These are phyloP conservation scores for Etheostoma perlongum DNA, from an alignment of 2,797 vertebrate species.

Conservation along the genomic window DNA sequence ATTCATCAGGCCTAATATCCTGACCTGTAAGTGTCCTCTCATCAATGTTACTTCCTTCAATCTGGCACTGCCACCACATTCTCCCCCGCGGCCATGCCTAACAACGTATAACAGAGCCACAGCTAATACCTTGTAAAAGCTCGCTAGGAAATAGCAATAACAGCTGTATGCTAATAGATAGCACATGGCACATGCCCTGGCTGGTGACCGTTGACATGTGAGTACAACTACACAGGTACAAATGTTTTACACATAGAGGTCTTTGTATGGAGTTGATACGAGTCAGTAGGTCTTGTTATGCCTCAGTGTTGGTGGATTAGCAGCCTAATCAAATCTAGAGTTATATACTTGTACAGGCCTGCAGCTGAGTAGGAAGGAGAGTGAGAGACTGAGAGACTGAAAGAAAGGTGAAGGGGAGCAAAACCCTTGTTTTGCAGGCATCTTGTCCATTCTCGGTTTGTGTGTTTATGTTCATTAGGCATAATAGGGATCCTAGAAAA, in stretches of 20 bases:
- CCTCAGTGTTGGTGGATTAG: slow-evolving; percentile 49
- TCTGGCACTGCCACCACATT: slow-evolving; percentile 48
- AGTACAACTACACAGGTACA: slow-evolving; percentile 53
- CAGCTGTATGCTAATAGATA: slow-evolving; percentile 77
- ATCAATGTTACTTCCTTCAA: slow-evolving; percentile 59
- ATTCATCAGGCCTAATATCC: slow-evolving; percentile 62
- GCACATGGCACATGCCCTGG: slow-evolving; percentile 71
- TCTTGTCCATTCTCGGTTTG: slow-evolving; percentile 48
- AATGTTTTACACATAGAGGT: slow-evolving; percentile 39
- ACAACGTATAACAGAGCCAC: slow-evolving; percentile 66
- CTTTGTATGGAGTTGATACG: slow-evolving; percentile 27
- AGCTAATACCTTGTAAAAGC: slow-evolving; percentile 79
- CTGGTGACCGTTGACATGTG: slow-evolving; percentile 65
- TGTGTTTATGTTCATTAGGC: slow-evolving; percentile 79
- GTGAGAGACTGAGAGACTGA: slow-evolving; percentile 23
- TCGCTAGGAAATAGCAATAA: slow-evolving; percentile 69
- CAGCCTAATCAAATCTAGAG: slow-evolving; percentile 61
- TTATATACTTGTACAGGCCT: slow-evolving; percentile 35
- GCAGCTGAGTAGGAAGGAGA: slow-evolving; percentile 25
- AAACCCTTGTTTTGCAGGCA: slow-evolving; percentile 72
- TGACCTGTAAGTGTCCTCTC: slow-evolving; percentile 56
- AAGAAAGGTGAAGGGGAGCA: slow-evolving; percentile 49
- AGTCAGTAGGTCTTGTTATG: slow-evolving; percentile 53
- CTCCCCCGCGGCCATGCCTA: slow-evolving; percentile 48
- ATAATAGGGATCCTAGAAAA: slow-evolving; percentile 82